These are phyloP conservation scores for Mesitornis unicolor DNA, from an alignment of 2,113 vertebrate species.

Conservation along the genomic window DNA sequence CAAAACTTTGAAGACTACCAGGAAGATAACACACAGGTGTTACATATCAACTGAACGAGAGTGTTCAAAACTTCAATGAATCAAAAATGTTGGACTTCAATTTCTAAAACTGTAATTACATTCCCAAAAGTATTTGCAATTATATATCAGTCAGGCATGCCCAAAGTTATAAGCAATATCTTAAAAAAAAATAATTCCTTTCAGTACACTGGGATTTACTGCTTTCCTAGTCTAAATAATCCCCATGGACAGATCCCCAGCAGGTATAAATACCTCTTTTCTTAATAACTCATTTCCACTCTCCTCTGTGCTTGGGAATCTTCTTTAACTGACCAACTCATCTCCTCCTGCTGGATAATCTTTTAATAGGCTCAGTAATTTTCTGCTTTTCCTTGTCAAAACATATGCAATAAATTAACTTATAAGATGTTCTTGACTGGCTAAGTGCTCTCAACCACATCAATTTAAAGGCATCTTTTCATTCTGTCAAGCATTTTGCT, in stretches of 20 bases:
- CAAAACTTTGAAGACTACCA: background rate
- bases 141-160: background rate
- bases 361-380: slow-evolving; percentile 8
- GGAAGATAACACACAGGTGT: background rate
- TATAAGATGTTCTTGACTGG: background rate
- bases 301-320: background rate
- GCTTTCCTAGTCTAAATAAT: background rate
- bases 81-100: background rate
- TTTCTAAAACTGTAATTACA: background rate
- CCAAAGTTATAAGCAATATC: background rate
- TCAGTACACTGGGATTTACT: background rate
- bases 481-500: background rate
- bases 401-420: background rate
- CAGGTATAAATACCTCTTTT: slow-evolving; percentile 2
- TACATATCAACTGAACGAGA: background rate
- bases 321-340: background rate
- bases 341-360: slow-evolving; percentile 8
- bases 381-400: background rate
- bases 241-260: background rate
- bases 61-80: background rate
- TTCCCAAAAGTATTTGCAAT: background rate
- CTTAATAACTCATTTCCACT: background rate
- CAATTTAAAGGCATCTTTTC: background rate
- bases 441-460: background rate
- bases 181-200: background rate